Conservation (phyloP, 2,888 invertebrate species). For the Augochlorella aurata region DNA sequence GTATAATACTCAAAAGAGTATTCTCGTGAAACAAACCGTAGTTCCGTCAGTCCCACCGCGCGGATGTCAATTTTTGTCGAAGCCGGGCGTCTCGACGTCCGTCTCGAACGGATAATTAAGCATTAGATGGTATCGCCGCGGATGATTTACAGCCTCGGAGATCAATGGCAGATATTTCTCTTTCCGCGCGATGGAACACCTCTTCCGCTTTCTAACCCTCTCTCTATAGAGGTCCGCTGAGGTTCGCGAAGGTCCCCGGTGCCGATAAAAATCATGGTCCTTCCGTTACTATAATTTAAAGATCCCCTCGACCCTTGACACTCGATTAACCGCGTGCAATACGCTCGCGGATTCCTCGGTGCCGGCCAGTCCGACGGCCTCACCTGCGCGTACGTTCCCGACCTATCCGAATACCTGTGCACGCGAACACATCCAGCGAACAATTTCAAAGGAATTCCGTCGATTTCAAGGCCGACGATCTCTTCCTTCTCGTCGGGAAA, state of each 20-base stretch:
- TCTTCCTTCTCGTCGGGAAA: too few relatives aligned
- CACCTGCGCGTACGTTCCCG: constrained; percentile 32
- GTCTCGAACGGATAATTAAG: constrained; percentile 44
- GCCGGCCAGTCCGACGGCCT: not conserved
- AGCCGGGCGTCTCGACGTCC: not conserved
- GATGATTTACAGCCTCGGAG: constrained; percentile 41
- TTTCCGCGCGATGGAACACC: constrained; percentile 12
- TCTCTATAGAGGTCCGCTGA: not conserved
- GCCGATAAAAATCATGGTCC: not conserved
- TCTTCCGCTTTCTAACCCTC: constrained; percentile 4
- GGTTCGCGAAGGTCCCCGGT: not conserved
- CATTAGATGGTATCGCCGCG: constrained; percentile 25
- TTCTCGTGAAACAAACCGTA: not conserved
- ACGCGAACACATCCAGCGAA: constrained; percentile 39
- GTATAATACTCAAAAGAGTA: not conserved
- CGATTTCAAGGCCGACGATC: too few relatives aligned
- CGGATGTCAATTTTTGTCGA: not conserved
- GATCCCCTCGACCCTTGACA: constrained; percentile 56
- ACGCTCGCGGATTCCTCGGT: constrained; percentile 1
- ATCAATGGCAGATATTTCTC: constrained; percentile 34
- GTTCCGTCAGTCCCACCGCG: not conserved
- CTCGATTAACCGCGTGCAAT: constrained; percentile 45
- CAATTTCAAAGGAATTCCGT: constrained; percentile 32
- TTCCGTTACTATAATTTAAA: constrained; percentile 56
- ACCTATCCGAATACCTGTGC: constrained; percentile 53